A percentile compares a stretch with the other conserved stretches of the same genome.
Evolutionary conservation across 1,140 invertebrate species (phyloP).

Genomic region (Drosophila busckii): DNA sequence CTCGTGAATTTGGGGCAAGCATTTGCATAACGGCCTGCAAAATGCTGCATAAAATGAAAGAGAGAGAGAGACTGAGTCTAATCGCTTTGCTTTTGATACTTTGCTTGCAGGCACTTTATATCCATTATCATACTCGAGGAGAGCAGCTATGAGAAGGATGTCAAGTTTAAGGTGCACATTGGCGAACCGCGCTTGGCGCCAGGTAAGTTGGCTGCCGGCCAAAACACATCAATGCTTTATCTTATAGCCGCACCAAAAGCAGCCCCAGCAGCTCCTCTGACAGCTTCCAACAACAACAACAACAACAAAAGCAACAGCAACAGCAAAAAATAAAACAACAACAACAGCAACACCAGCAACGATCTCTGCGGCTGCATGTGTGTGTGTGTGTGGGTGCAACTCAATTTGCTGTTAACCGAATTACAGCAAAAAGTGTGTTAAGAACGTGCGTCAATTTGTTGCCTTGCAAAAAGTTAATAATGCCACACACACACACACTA

Average conservation of each 20-base stretch:
- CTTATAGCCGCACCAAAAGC: too few species aligned
- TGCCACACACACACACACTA: too few species aligned
- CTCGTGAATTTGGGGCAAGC: not conserved
- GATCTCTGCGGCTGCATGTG: not conserved
- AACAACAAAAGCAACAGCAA: slow-evolving; percentile 1
- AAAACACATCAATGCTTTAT: too few species aligned
- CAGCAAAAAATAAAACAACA: not conserved
- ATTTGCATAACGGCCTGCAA: slow-evolving; percentile 8
- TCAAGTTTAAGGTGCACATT: slow-evolving; percentile 94
- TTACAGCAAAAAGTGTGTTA: slow-evolving; percentile 22
- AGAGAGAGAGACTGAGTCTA: slow-evolving; percentile 1
- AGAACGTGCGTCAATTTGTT: too few species aligned
- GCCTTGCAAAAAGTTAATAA: too few species aligned
- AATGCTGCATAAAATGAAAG: too few species aligned
- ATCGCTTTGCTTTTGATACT: slow-evolving; percentile 2
- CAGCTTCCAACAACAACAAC: too few species aligned
- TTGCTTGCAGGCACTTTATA: slow-evolving; percentile 90
- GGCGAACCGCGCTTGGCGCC: slow-evolving; percentile 91
- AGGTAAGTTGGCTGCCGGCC: slow-evolving; percentile 87
- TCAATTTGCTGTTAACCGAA: slow-evolving; percentile 37
- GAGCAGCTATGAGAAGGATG: slow-evolving; percentile 98
- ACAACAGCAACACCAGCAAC: not conserved
- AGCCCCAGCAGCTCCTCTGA: too few species aligned
- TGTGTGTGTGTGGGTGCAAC: slow-evolving; percentile 9
- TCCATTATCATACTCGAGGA: slow-evolving; percentile 94